Base-by-base conservation (phyloP, 2,888 invertebrate genomes). In the Teinopalpus imperialis region DNA sequence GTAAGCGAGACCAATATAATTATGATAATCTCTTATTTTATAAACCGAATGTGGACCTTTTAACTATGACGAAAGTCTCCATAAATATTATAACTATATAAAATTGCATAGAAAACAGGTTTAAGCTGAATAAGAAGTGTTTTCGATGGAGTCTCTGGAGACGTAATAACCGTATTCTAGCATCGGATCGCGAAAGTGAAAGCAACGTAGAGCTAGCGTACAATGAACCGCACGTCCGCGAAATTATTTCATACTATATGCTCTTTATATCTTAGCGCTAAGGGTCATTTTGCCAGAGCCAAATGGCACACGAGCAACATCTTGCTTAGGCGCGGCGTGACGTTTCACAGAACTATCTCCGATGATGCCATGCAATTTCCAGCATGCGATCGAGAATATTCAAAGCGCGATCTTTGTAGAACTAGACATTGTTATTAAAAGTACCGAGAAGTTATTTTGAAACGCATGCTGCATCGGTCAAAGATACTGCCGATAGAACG, bases 121-220 rank as follows among this genome's bases (percentile, higher is more conserved):
- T 32, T 18, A 2, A 32, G 6, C 7, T 8, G 9, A 12, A 32
- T 20, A 20, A 32, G 9, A 32, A n/a, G n/a, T n/a, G 20, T 13
- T 2, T 29, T 29, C 12, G 9, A 9, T 10, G 20, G 18, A 20
- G 32, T 4, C 2, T 7, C 32, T n/a, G 20, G 32, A 21, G 21
- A 16, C 23, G 24, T 24, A 16, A 31, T 31, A 31, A 31, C 31
- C 40, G 41, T 41, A 24, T 24, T 40, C 16, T 9, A 14, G 43
- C 20, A 8, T 34, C 26, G 26, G 14, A 21, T 13, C 18, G 42
- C 20, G 29, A 43, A 43, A 43, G 43, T 43, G 43, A 43, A 35
- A 43, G 43, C 29, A 10, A 5, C n/a, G 9, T n/a, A 14, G 7
- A 7, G 8, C 13, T 21, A 10, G 13, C 31, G 31, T 24, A 10